Conservation (phyloP, 1,140 invertebrate species). For the Anthonomus grandis region DNA sequence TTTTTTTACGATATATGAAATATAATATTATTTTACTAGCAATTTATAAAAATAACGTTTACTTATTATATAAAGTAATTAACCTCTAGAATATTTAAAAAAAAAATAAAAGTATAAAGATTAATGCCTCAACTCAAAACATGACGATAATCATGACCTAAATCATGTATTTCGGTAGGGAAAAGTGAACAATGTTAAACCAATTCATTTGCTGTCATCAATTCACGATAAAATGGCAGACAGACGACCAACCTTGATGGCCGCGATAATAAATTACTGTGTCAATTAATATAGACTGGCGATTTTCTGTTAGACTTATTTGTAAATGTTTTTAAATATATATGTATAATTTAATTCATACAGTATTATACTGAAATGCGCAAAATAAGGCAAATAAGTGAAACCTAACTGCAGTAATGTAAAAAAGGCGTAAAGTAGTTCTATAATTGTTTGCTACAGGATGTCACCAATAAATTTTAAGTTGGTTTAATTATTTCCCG, state of each 20-base stretch:
- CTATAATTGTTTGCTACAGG: conserved; percentile 27
- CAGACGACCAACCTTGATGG: conserved; percentile 23
- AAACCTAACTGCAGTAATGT: conserved; percentile 1
- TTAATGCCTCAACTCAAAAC: conserved; percentile 16
- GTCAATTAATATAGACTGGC: conserved; percentile 25
- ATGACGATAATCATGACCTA: conserved; percentile 25
- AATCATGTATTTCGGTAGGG: conserved; percentile 17
- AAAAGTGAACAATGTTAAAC: conserved; percentile 26
- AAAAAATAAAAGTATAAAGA: conserved; percentile 18
- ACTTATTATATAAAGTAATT: too few species aligned
- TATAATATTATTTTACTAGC: too few species aligned
- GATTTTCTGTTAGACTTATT: conserved; percentile 24
- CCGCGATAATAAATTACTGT: conserved; percentile 20
- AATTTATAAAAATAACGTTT: too few species aligned
- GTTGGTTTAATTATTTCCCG: conserved; percentile 37
- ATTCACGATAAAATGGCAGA: conserved; percentile 18
- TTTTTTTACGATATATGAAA: too few species aligned
- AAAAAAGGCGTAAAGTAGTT: conserved; percentile 17
- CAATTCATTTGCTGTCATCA: conserved; percentile 26
- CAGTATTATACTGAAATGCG: neutral
- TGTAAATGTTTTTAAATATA: neutral
- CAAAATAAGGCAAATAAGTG: conserved; percentile 1
- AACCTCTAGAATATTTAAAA: too few species aligned
- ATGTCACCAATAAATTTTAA: conserved; percentile 35
- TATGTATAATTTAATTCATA: neutral